phyloP scores from a whole-genome alignment of 2,888 invertebrate species.

The Cataglyphis cursor region DNA sequence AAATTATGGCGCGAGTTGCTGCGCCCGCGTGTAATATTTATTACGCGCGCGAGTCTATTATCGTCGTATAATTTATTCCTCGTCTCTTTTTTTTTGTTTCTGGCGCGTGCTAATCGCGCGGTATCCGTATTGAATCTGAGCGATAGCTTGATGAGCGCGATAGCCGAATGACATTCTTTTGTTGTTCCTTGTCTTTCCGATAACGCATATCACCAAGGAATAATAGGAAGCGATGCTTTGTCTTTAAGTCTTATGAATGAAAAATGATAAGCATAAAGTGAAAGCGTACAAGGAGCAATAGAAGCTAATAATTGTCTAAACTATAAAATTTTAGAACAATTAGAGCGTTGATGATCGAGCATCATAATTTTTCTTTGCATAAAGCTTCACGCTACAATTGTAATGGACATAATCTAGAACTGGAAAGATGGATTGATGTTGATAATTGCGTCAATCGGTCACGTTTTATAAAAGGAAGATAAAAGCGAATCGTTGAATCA shows the following conservation, averaged over 20 bases:
- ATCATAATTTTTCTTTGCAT: neutral
- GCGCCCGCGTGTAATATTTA: conserved; percentile 68
- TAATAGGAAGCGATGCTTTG: neutral
- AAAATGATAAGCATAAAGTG: neutral
- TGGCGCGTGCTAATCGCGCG: conserved; percentile 54
- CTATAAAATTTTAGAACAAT: too few relatives aligned
- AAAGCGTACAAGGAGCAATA: too few relatives aligned
- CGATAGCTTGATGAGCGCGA: neutral
- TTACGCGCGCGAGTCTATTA: conserved; percentile 60
- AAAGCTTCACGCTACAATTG: neutral
- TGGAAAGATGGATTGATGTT: neutral
- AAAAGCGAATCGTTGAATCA: conserved; percentile 60
- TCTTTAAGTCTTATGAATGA: neutral
- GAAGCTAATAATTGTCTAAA: too few relatives aligned
- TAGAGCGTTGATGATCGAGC: neutral
- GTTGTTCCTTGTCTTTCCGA: neutral
- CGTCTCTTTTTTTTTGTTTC: neutral
- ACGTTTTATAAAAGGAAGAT: conserved; percentile 15
- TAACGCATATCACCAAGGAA: neutral
- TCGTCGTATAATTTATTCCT: conserved; percentile 67
- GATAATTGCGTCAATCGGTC: neutral
- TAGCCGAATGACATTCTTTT: neutral
- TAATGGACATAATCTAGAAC: neutral
- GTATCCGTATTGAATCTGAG: conserved; percentile 11
- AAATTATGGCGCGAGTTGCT: conserved; percentile 70